A percentile compares a stretch with the other conserved stretches of the same genome.
Conservation (phyloP, 2,113 vertebrate species). For the Mastomys coucha region DNA sequence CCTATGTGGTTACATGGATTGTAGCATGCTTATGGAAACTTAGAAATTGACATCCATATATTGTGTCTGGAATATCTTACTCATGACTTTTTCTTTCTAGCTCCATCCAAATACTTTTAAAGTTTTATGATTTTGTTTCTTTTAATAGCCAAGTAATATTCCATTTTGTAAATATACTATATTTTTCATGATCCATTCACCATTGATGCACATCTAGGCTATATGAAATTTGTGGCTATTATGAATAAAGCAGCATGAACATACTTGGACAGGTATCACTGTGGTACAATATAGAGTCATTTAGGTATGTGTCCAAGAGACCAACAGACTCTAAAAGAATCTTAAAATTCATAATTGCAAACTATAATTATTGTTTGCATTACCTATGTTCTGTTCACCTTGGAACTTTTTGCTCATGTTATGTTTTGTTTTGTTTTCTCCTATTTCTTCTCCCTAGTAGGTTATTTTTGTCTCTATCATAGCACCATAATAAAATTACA, state of each 20-base stretch:
- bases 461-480: neutral
- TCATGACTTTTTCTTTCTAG: neutral
- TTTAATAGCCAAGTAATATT: neutral
- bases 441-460: neutral
- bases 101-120: neutral
- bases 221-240: neutral
- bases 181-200: neutral
- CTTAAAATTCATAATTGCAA: slow-evolving; percentile 11
- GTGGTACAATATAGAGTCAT: neutral
- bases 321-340: neutral
- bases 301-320: neutral
- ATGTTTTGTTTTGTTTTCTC: neutral
- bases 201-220: neutral
- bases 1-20: too few species aligned
- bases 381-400: neutral
- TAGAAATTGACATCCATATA: neutral
- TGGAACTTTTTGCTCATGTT: neutral
- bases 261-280: neutral
- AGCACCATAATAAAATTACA: slow-evolving; percentile 9
- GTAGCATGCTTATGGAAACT: too few species aligned
- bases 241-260: neutral
- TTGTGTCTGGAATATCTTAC: neutral
- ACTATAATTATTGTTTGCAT: neutral
- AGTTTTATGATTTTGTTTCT: neutral
- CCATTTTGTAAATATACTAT: neutral